These are phyloP conservation scores for Pseudorectes ferrugineus DNA, from an alignment of 2,113 vertebrate species.

Conservation along the genomic window DNA sequence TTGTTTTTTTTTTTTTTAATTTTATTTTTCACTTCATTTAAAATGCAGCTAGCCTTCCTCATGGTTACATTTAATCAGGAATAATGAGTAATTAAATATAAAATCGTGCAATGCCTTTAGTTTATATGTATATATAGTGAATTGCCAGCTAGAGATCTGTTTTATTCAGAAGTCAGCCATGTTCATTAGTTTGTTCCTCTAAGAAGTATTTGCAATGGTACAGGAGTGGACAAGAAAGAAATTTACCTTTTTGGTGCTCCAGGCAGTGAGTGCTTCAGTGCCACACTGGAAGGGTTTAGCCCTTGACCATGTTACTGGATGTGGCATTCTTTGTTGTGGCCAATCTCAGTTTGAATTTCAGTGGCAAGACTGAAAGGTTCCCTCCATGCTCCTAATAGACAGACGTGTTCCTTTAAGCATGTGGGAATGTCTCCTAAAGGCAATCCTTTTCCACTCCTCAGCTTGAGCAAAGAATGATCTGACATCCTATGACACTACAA, in stretches of 20 bases:
- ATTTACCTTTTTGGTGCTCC: neutral
- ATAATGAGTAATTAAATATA: neutral
- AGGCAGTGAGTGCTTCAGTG: neutral
- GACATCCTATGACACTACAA: neutral
- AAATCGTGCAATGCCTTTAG: neutral
- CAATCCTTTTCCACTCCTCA: neutral
- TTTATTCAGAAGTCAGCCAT: neutral
- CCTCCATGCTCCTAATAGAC: fast-evolving
- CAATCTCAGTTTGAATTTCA: neutral
- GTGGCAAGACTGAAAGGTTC: neutral
- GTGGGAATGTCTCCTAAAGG: neutral
- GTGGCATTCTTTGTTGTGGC: neutral
- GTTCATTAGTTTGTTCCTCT: neutral
- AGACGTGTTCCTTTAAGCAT: neutral
- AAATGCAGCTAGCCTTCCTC: neutral
- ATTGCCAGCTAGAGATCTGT: neutral
- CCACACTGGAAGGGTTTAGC: neutral
- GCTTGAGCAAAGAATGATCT: neutral
- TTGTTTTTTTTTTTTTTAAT: no score
- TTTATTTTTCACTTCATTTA: neutral
- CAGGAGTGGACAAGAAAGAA: neutral
- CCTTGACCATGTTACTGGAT: fast-evolving
- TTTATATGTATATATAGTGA: neutral
- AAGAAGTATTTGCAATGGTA: neutral
- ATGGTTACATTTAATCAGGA: neutral